Evolutionary conservation across 2,113 vertebrate genomes (phyloP).

Genomic region (Ciconia maguari): DNA sequence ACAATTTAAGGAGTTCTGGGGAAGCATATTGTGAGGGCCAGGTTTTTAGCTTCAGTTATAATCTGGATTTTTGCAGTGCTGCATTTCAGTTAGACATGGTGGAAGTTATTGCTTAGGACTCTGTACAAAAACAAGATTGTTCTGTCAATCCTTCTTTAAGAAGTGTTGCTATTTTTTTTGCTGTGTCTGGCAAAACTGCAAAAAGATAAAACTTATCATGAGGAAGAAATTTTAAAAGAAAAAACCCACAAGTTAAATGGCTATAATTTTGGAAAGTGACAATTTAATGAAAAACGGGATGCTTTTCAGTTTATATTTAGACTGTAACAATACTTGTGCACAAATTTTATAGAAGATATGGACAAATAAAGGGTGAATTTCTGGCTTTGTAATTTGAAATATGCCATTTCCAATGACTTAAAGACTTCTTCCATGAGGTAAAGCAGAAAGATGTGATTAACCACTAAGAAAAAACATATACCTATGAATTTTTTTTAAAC

Average conservation of each 20-base stretch:
- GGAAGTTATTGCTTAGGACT: neutral
- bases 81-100: neutral
- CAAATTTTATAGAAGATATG: neutral
- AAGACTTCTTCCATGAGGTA: neutral
- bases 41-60: neutral
- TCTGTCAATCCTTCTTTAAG: neutral
- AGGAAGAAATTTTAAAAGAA: neutral
- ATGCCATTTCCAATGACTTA: neutral
- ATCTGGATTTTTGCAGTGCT: neutral
- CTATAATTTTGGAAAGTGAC: neutral
- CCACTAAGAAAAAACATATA: neutral
- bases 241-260: neutral
- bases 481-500: neutral
- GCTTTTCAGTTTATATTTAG: neutral
- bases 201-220: neutral
- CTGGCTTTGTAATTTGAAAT: neutral
- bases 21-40: neutral
- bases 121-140: neutral
- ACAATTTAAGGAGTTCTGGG: neutral
- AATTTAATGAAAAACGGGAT: neutral
- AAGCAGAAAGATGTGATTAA: neutral
- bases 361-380: neutral
- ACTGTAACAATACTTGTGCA: neutral
- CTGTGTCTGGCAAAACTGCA: neutral
- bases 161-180: neutral